Evolutionary conservation across 2,888 invertebrate genomes (phyloP).

Genomic region (Lumbricus terrestris): DNA sequence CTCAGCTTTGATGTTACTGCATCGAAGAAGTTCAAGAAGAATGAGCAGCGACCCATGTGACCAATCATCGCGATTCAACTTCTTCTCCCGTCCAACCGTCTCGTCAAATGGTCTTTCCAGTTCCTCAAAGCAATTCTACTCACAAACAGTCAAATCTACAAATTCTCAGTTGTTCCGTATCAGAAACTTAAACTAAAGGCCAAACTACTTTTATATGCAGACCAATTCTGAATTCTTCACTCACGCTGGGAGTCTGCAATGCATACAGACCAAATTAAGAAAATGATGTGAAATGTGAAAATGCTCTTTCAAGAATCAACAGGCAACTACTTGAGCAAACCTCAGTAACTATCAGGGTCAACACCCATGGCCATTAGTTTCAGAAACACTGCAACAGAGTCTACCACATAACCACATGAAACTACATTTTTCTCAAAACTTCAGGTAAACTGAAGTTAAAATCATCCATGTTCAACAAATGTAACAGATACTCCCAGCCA

Average conservation of each 20-base stretch:
- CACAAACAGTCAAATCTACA: not conserved
- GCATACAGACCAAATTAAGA: not conserved
- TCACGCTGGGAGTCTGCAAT: no score
- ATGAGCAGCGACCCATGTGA: constrained; percentile 89
- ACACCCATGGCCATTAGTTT: not conserved
- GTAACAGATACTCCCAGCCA: not conserved
- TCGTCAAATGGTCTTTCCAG: constrained; percentile 77
- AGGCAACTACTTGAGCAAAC: not conserved
- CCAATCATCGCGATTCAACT: constrained; percentile 77
- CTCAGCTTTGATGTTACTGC: constrained; percentile 74
- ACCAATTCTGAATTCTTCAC: not conserved
- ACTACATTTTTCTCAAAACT: not conserved
- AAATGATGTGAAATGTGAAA: not conserved
- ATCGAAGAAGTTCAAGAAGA: constrained; percentile 87
- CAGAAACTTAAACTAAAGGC: not conserved
- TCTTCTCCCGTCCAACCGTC: constrained; percentile 67
- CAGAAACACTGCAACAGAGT: not conserved
- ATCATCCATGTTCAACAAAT: not conserved
- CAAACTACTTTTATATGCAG: no score
- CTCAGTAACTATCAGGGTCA: not conserved
- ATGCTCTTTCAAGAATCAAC: not conserved
- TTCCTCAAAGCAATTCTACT: constrained; percentile 85
- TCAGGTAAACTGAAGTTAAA: not conserved
- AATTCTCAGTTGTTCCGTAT: not conserved
- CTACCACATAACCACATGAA: not conserved